Evolutionary conservation across 2,888 invertebrate species (phyloP), one percentile per base, ranked within the genome.

Genomic region (Athalia cordata): DNA sequence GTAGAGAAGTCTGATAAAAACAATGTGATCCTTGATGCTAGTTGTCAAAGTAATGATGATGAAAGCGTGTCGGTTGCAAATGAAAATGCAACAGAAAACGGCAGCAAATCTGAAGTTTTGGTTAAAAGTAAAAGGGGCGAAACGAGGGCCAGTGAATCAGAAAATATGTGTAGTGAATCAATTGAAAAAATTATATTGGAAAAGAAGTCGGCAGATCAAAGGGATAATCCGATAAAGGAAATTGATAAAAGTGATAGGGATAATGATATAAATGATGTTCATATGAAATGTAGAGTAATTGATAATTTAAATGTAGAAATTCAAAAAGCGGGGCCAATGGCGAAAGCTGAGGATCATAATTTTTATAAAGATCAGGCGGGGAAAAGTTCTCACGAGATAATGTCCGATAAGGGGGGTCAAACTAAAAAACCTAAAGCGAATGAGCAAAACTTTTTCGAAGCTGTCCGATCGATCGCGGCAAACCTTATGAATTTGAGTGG

Each of bases 381-480:
- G 29, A 29, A 29, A 29, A 29, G 2, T 29, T 29, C 29, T 29
- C 2, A 29, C 29, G 29, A 29, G 29, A 29, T 2, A 29, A 29
- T 29, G 29, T 29, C 29, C 29, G 29, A 29, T 29, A 29, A 29
- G 29, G 2, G 29, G 29, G 29, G 29, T 29, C 29, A 29, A 29
- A 29, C 29, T 29, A 29, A 29, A 29, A 29, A 29, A 29, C 29
- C 29, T 29, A 2, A 29, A 29, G 29, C 29, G 29, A 29, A 29
- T 29, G 29, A 29, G 29, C 29, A 29, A 29, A 29, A 29, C 65
- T 79, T 77, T 62, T 64, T 65, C 6, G 77, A 79, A 55, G 8
- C 77, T 15, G 29, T 29, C 29, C 59, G 45, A 59, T 45, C 66
- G 49, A 67, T 80, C 77, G 79, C 72, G 79, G 59, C 61, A n/a